Percentiles rank a stretch among this genome's conserved stretches.
These are phyloP conservation scores for Lepilemur ruficaudatus DNA, from an alignment of 2,797 vertebrate species.

Conservation along the genomic window DNA sequence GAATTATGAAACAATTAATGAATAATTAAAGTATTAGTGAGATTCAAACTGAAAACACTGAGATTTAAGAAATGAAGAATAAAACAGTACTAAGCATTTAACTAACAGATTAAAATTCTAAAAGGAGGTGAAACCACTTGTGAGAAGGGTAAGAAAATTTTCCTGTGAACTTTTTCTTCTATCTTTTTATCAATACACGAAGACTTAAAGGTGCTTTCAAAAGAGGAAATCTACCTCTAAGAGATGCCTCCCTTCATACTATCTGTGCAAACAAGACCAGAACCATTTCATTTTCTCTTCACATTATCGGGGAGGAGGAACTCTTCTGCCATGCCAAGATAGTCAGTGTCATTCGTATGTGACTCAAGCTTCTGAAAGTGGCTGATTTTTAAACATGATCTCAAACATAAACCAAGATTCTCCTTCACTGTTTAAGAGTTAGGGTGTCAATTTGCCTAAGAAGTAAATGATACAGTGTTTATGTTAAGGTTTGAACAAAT, in stretches of 20 bases:
- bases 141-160: background rate
- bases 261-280: background rate
- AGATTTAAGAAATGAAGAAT: background rate
- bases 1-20: background rate
- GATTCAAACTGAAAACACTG: background rate
- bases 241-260: background rate
- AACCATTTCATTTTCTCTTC: background rate
- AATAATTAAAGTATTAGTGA: background rate
- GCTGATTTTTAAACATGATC: background rate
- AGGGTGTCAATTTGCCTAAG: background rate
- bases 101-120: background rate
- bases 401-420: background rate
- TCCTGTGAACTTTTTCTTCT: background rate
- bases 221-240: background rate
- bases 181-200: background rate
- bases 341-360: background rate
- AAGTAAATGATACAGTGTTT: background rate
- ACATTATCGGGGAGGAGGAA: background rate
- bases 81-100: background rate
- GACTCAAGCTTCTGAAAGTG: background rate
- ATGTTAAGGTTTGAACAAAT: background rate
- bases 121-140: background rate
- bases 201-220: background rate
- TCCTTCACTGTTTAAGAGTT: background rate
- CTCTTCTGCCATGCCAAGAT: background rate